Percentiles rank a stretch among this genome's conserved stretches.
Conservation (phyloP, 2,888 invertebrate species). For the Pheosia tremula region DNA sequence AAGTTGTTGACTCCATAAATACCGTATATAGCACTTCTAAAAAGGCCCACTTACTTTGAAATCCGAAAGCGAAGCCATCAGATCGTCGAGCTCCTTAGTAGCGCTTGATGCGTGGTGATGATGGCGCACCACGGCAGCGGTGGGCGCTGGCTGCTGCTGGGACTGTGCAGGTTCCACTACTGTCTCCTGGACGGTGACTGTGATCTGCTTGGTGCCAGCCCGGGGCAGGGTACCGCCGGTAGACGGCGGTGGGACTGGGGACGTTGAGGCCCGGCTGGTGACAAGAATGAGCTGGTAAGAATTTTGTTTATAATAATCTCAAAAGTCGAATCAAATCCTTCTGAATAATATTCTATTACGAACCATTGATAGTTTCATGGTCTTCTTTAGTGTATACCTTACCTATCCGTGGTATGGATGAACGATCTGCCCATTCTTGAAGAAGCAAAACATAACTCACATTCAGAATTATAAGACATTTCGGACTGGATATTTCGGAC, state of each 20-base stretch:
- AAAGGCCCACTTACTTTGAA: constrained; percentile 89
- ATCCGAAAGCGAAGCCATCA: constrained; percentile 98
- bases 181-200: constrained; percentile 82
- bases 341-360: too few relatives aligned
- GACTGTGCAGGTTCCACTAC: constrained; percentile 79
- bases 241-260: constrained; percentile 60
- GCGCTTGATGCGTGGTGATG: constrained; percentile 91
- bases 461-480: too few relatives aligned
- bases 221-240: constrained; percentile 70
- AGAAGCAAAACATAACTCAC: too few relatives aligned
- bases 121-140: constrained; percentile 51
- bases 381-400: too few relatives aligned
- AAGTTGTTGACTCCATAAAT: too few relatives aligned
- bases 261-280: constrained; percentile 66
- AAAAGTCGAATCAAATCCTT: too few relatives aligned
- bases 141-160: constrained; percentile 62
- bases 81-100: constrained; percentile 96
- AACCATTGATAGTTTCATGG: too few relatives aligned
- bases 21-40: neutral
- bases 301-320: neutral
- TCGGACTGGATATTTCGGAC: too few relatives aligned
- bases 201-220: constrained; percentile 84
- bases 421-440: too few relatives aligned
- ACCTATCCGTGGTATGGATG: too few relatives aligned
- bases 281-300: constrained; percentile 12